These are phyloP conservation scores for Muscicapa comitata DNA, from an alignment of 2,797 vertebrate species.

Conservation along the genomic window DNA sequence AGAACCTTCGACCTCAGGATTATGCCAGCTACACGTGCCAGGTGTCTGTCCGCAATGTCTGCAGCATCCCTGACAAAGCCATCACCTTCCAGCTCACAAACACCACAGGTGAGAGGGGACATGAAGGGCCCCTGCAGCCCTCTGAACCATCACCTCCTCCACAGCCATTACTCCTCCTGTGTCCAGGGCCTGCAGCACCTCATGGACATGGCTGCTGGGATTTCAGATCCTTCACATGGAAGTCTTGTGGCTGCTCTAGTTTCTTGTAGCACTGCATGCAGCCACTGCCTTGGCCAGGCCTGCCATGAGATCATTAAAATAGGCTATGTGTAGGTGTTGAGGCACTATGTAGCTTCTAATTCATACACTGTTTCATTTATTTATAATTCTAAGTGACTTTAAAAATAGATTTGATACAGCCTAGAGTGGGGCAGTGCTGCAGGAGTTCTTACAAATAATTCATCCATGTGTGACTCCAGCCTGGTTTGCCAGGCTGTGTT, in stretches of 20 bases:
- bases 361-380: slow-evolving; percentile 38
- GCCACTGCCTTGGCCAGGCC: neutral
- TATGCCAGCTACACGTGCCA: slow-evolving; percentile 95
- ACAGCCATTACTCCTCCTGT: neutral
- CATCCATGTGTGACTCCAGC: neutral
- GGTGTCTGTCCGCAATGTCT: slow-evolving; percentile 95
- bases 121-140: rapidly evolving
- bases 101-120: slow-evolving; percentile 81
- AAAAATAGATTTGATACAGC: slow-evolving; percentile 39
- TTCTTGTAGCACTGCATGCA: neutral
- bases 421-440: neutral
- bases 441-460: slow-evolving; percentile 48
- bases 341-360: slow-evolving; percentile 20
- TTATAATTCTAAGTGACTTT: slow-evolving; percentile 58
- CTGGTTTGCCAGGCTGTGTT: neutral
- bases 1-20: slow-evolving; percentile 93
- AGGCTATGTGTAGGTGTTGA: neutral
- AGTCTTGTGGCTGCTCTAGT: neutral
- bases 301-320: neutral
- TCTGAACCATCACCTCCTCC: neutral
- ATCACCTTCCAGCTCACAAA: slow-evolving; percentile 95
- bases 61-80: slow-evolving; percentile 91
- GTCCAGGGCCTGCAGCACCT: neutral
- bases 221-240: neutral
- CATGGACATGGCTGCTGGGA: neutral